Evolutionary conservation across 2,113 vertebrate genomes (phyloP).

Genomic region (Microcebus ravelobensis): DNA sequence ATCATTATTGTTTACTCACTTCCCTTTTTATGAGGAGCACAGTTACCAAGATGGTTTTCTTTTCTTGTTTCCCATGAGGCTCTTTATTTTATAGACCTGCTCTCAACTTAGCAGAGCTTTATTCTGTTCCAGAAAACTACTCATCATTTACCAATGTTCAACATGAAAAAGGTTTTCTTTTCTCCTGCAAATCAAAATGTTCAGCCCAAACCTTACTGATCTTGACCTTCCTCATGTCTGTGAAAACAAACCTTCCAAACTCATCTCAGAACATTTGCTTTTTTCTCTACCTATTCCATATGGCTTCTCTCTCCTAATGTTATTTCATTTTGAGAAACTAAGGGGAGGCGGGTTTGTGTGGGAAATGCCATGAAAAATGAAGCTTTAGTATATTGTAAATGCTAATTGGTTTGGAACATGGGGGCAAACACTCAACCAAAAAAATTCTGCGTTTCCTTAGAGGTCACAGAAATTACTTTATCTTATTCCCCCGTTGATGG

Average conservation of each 20-base stretch:
- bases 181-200: constrained; percentile 54
- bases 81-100: constrained; percentile 70
- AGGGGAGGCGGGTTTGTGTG: neutral
- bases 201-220: neutral
- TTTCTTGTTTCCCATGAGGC: constrained; percentile 73
- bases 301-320: neutral
- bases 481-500: neutral
- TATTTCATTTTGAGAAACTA: constrained; percentile 24
- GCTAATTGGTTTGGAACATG: constrained; percentile 19
- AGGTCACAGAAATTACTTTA: constrained; percentile 5
- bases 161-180: constrained; percentile 45
- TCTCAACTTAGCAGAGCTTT: constrained; percentile 58
- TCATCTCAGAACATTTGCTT: neutral
- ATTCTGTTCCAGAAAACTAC: constrained; percentile 60
- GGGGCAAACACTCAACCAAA: neutral
- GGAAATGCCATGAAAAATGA: constrained; percentile 26
- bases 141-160: constrained; percentile 41
- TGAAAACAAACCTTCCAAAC: constrained; percentile 2
- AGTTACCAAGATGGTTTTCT: constrained; percentile 56
- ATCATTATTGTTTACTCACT: constrained; percentile 71
- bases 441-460: constrained; percentile 15
- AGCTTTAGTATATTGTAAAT: constrained; percentile 21
- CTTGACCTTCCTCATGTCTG: neutral
- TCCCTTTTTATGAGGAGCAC: constrained; percentile 72
- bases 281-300: constrained; percentile 44